A percentile compares a stretch with the other conserved stretches of the same genome.
Evolutionary conservation across 2,888 invertebrate species (phyloP).

Genomic region (Lacanobia wlatinum): DNA sequence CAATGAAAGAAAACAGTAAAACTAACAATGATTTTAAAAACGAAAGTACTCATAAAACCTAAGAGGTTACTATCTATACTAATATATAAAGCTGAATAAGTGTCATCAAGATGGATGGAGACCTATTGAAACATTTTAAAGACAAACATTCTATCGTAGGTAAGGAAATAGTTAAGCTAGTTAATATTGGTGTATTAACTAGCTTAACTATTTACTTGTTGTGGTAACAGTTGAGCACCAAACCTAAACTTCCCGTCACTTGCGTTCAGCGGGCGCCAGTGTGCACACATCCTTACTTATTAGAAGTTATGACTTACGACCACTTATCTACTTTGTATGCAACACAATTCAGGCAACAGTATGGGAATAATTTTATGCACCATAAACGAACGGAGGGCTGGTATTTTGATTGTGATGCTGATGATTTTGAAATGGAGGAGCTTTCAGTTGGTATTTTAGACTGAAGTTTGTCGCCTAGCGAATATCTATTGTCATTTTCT

Average conservation of each 20-base stretch:
- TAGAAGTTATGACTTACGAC: slow-evolving; percentile 50
- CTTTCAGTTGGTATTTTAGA: background rate
- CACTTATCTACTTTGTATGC: slow-evolving; percentile 57
- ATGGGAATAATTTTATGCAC: slow-evolving; percentile 26
- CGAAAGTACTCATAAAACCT: too few relatives aligned
- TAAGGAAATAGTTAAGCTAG: too few relatives aligned
- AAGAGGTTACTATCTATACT: too few relatives aligned
- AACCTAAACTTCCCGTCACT: background rate
- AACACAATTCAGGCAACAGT: slow-evolving; percentile 45
- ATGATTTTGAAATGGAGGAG: slow-evolving; percentile 18
- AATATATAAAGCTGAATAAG: too few relatives aligned
- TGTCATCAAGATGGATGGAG: too few relatives aligned
- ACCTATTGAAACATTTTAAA: too few relatives aligned
- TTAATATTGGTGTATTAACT: too few relatives aligned
- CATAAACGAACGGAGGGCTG: slow-evolving; percentile 15
- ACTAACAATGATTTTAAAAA: too few relatives aligned
- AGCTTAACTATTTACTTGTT: too few relatives aligned
- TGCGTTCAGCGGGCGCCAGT: slow-evolving; percentile 9
- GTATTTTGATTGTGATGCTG: slow-evolving; percentile 18
- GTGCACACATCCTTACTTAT: slow-evolving; percentile 46
- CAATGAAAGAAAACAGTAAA: too few relatives aligned
- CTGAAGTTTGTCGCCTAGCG: background rate
- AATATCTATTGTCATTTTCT: background rate
- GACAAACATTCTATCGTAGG: too few relatives aligned
- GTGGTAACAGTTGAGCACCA: background rate